Evolutionary conservation across 2,888 invertebrate genomes (phyloP).

Genomic region (Dolomedes plantarius): DNA sequence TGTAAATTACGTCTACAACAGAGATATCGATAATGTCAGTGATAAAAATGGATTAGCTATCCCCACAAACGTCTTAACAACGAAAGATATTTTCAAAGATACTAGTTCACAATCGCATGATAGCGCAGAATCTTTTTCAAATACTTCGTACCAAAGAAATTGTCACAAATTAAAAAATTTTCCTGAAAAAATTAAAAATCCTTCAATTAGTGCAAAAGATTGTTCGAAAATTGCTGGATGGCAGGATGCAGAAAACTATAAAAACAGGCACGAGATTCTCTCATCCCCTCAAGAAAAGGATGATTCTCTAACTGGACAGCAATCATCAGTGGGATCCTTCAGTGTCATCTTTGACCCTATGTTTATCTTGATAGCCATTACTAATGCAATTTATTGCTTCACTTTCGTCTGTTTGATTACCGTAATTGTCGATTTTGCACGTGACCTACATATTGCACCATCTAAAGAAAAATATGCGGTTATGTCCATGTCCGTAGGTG

Average conservation of each 20-base stretch:
- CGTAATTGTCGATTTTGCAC: slow-evolving; percentile 71
- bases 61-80: not conserved
- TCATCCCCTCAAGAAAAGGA: not conserved
- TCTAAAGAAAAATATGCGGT: slow-evolving; percentile 62
- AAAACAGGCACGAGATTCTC: not conserved
- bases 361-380: slow-evolving; percentile 48
- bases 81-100: not conserved
- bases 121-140: not conserved
- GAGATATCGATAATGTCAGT: not conserved
- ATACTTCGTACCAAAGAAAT: not conserved
- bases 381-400: slow-evolving; percentile 43
- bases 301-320: not conserved
- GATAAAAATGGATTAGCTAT: not conserved
- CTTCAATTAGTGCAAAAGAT: not conserved
- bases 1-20: not conserved
- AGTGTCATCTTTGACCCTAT: slow-evolving; percentile 51
- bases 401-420: slow-evolving; percentile 68
- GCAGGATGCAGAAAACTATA: not conserved
- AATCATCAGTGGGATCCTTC: not conserved
- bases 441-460: slow-evolving; percentile 54
- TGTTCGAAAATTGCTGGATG: not conserved
- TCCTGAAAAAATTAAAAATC: not conserved
- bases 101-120: not conserved
- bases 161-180: not conserved
- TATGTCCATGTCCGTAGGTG: slow-evolving; percentile 67